Evolutionary conservation across 2,797 vertebrate species (phyloP), one percentile per base, ranked within the genome.

Genomic region (Crocodylus rhombifer): DNA sequence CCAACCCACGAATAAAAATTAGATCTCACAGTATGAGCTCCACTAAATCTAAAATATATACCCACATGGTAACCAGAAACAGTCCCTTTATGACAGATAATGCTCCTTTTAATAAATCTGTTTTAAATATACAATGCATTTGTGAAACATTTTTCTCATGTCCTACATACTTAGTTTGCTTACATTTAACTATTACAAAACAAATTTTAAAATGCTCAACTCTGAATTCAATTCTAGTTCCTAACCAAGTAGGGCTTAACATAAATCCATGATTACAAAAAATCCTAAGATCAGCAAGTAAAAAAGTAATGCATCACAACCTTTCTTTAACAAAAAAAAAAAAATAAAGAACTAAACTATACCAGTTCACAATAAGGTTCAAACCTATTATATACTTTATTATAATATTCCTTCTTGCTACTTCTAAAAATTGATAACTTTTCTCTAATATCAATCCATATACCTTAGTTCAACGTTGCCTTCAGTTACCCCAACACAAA

Each of bases 141-240:
- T 94, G 86, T 88, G 77, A 90, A 75, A 60, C 74, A 63, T 30
- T 79, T 82, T 82, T 77, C 80, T 84, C 30, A 81, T 77, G 88
- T 74, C 57, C 61, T 82, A 4, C 11, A 51, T 71, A 64, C 42
- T 63, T 79, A 74, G 58, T 14, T 15, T 51, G 15, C 3, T 88
- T 36, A 64, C 42, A 85, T 84, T 89, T 90, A 90, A 87, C 93
- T 92, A 51, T 51, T 93, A 57, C 88, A 33, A 80, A 86, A 69
- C 77, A 86, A 91, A 60, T 71, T 26, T 51, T 36, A 55, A 74
- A 71, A 77, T 82, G 51, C 71, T 92, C 88, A 80, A 80, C 90
- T 65, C 93, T 95, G 94, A 95, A 93, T 87, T 94, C 82, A 94
- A 61, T 71, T 90, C 78, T 3, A 0, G 26, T 80, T 95, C 90